These are phyloP conservation scores for Sclerodermus sp. DNA, from an alignment of 2,888 invertebrate genomes.

Conservation along the genomic window DNA sequence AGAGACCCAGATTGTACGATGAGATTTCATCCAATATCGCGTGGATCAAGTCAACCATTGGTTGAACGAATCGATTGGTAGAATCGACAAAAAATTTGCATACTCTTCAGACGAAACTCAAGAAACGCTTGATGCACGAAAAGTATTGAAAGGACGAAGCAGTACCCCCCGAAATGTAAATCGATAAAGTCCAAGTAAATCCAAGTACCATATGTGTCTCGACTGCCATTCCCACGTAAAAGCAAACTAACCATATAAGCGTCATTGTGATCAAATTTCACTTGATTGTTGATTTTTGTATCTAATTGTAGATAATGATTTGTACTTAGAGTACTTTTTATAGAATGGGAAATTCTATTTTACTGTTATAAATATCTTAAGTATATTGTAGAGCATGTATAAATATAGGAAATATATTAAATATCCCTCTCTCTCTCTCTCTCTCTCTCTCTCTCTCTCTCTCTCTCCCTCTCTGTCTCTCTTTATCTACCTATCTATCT, in stretches of 20 bases:
- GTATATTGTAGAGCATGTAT: no score
- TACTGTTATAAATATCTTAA: no score
- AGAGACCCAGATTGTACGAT: constrained; percentile 81
- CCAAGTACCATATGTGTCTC: neutral
- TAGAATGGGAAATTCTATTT: neutral
- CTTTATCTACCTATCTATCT: no score
- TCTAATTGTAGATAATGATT: neutral
- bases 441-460: no score
- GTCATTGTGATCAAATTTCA: neutral
- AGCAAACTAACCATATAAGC: no score
- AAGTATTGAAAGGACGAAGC: neutral
- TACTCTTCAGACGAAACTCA: no score
- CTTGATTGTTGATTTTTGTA: neutral
- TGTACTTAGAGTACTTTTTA: neutral
- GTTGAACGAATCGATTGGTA: constrained; percentile 43
- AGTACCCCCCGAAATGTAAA: constrained; percentile 17
- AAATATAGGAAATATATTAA: no score
- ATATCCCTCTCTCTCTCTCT: no score
- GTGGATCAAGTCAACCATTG: constrained; percentile 81
- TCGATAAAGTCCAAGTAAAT: neutral
- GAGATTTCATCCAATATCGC: constrained; percentile 80
- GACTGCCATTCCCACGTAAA: neutral
- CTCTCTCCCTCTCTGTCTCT: no score
- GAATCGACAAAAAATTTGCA: no score
- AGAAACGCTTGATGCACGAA: neutral